phyloP scores from a whole-genome alignment of 2,797 vertebrate species.

The Enteromius fasciolatus region DNA sequence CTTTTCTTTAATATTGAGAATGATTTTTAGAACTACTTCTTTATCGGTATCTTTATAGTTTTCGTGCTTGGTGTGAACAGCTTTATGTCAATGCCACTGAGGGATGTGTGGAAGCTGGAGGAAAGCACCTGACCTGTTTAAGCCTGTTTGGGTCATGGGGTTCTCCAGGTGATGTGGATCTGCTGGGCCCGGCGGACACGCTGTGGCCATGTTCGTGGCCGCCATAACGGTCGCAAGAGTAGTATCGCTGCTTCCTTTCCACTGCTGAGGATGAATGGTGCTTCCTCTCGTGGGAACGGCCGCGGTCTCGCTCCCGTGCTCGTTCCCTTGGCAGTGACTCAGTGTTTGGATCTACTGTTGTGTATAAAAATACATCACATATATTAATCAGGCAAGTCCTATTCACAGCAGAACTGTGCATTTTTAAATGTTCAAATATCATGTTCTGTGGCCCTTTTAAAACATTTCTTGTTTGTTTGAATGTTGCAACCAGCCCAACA shows the following conservation, averaged over 20 bases:
- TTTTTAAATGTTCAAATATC: neutral
- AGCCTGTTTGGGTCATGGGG: constrained; percentile 78
- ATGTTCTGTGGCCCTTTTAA: neutral
- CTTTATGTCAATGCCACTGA: neutral
- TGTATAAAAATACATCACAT: constrained; percentile 39
- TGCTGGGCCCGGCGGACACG: constrained; percentile 84
- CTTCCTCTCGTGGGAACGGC: constrained; percentile 92
- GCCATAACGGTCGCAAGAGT: constrained; percentile 93
- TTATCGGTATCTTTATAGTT: too few species aligned
- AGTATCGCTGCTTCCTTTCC: constrained; percentile 93
- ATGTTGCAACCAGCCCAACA: neutral
- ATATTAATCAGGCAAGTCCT: neutral
- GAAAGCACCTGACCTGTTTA: constrained; percentile 79
- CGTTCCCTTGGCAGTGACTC: constrained; percentile 76
- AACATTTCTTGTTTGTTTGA: neutral
- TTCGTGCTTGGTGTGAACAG: too few species aligned
- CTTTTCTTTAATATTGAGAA: too few species aligned
- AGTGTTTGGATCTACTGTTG: constrained; percentile 59
- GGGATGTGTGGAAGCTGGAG: constrained; percentile 46
- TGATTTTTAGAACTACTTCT: too few species aligned
- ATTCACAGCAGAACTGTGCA: neutral
- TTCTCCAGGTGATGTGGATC: constrained; percentile 87
- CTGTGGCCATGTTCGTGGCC: constrained; percentile 85
- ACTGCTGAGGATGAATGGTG: constrained; percentile 88
- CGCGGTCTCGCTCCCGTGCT: constrained; percentile 86